phyloP scores from a whole-genome alignment of 2,113 vertebrate species.

The Promerops cafer region DNA sequence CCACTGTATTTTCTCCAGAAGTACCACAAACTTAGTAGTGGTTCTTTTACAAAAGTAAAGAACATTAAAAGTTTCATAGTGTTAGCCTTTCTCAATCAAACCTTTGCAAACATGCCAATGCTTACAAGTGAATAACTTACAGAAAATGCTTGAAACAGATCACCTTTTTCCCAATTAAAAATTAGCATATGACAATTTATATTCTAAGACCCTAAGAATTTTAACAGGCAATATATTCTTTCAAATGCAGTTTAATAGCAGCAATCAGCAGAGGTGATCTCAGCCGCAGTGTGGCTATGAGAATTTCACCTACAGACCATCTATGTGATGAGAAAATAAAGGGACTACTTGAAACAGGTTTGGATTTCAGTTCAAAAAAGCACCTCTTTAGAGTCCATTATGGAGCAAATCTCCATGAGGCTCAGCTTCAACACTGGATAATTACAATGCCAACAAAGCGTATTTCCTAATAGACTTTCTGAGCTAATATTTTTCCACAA shows the following conservation, averaged over 20 bases:
- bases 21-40: background rate
- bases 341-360: background rate
- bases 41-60: background rate
- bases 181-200: background rate
- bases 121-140: background rate
- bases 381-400: background rate
- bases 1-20: background rate
- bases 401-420: background rate
- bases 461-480: background rate
- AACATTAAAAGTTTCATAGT: background rate
- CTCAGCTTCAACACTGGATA: background rate
- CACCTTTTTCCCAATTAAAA: background rate
- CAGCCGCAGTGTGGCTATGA: background rate
- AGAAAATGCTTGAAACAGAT: background rate
- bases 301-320: background rate
- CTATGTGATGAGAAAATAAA: background rate
- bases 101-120: background rate
- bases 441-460: background rate
- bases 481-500: background rate
- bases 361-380: background rate
- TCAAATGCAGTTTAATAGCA: background rate
- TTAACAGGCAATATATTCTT: background rate
- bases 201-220: background rate
- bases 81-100: background rate
- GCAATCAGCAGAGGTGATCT: background rate